Conservation (phyloP, 1,140 invertebrate species). For the Patella vulgata region DNA sequence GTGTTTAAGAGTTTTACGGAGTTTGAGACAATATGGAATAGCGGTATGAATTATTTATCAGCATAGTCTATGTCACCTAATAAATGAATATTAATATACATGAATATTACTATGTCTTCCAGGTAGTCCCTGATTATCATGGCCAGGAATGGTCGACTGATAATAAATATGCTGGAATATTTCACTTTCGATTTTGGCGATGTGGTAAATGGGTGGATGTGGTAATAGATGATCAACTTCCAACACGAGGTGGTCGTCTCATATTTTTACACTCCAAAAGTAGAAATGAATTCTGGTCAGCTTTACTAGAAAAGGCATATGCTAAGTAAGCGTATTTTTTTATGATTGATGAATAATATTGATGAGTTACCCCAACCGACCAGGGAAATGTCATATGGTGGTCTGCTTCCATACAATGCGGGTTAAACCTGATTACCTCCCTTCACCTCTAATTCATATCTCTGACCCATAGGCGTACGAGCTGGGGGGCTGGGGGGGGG, state of each 20-base stretch:
- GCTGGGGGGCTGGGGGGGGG: too few relatives aligned
- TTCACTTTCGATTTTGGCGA: conserved; percentile 80
- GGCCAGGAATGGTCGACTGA: conserved; percentile 60
- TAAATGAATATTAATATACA: too few relatives aligned
- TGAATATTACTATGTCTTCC: too few relatives aligned
- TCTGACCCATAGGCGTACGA: too few relatives aligned
- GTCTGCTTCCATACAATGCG: background rate
- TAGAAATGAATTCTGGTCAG: conserved; percentile 90
- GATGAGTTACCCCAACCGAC: background rate
- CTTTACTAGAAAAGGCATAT: conserved; percentile 92
- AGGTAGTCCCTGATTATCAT: conserved; percentile 63
- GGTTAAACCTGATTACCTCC: too few relatives aligned
- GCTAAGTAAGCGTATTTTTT: conserved; percentile 53
- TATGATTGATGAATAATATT: background rate
- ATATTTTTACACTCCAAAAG: conserved; percentile 59
- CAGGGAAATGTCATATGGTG: background rate
- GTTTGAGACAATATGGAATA: too few relatives aligned
- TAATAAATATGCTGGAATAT: conserved; percentile 64
- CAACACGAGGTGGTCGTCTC: conserved; percentile 61
- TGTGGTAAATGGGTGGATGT: conserved; percentile 82
- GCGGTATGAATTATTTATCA: too few relatives aligned
- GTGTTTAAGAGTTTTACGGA: too few relatives aligned
- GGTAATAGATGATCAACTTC: conserved; percentile 80
- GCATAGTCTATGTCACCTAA: too few relatives aligned
- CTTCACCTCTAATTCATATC: too few relatives aligned